These are phyloP conservation scores for Entomobrya proxima DNA, from an alignment of 2,888 invertebrate species.

Conservation along the genomic window DNA sequence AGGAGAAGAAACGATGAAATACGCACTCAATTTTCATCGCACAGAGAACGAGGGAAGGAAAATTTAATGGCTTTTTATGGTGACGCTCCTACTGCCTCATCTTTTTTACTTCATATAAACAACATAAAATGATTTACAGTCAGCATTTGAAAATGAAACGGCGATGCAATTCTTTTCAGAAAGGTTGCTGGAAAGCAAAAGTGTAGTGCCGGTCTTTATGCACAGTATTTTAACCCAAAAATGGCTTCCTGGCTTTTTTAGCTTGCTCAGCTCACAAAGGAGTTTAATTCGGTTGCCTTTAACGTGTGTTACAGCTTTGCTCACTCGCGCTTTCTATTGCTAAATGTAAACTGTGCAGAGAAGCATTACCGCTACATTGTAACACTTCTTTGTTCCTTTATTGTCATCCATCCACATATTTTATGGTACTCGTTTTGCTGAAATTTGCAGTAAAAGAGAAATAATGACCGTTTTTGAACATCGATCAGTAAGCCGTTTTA, in stretches of 20 bases:
- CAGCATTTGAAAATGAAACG: slow-evolving; percentile 30
- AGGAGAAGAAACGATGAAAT: neutral
- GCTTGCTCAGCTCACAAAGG: neutral
- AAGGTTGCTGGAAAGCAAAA: neutral
- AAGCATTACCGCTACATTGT: neutral
- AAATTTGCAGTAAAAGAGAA: slow-evolving; percentile 43
- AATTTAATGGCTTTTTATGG: slow-evolving; percentile 20
- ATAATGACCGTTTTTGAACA: slow-evolving; percentile 38
- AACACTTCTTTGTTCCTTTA: slow-evolving; percentile 5
- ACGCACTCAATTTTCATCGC: neutral
- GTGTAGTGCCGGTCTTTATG: neutral
- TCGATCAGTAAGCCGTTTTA: slow-evolving; percentile 39
- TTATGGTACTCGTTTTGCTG: slow-evolving; percentile 25
- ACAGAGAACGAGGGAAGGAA: neutral
- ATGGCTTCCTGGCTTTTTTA: slow-evolving; percentile 41
- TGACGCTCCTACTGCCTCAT: neutral
- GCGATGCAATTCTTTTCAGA: slow-evolving; percentile 31
- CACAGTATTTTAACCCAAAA: slow-evolving; percentile 39
- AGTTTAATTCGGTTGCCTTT: neutral
- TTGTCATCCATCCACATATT: slow-evolving; percentile 27
- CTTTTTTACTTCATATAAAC: slow-evolving; percentile 11
- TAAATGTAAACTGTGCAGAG: neutral
- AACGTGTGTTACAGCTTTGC: neutral
- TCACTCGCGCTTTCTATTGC: neutral
- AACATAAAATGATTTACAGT: slow-evolving; percentile 46